Base-by-base conservation (phyloP, 2,888 invertebrate genomes). In the Coelinius sp. region DNA sequence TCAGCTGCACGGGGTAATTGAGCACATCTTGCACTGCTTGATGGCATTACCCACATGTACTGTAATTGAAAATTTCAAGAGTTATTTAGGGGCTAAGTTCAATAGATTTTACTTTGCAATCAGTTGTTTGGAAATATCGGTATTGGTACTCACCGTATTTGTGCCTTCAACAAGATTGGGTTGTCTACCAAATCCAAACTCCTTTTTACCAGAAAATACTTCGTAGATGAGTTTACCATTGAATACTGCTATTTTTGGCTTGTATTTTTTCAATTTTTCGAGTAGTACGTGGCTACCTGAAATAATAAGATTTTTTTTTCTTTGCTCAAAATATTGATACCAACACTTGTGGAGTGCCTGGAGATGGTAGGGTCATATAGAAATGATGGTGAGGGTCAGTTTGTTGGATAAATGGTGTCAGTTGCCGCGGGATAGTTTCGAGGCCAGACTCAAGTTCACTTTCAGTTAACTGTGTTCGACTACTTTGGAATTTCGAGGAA, bases 1-100 rank as follows among this genome's bases (percentile, higher is more conserved):
- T 99, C 98, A 0, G 97, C 95, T 20, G 98, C 97, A 80, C 98
- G 92, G n/a, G 98, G 98, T 80, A 98, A 90, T 88, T 98, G 98
- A 44, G 98, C 97, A 90, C 97, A 98, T 67, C 98, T 92, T 64
- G 98, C 98, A 85, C 97, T 97, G 65, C 98, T 98, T 68, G 98
- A 98, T 77, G 98, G 98, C 98, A 98, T 98, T 86, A 99, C 98
- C 96, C 97, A 99, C 91, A 98, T 96, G 88, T 96, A 94, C 97
- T 98, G 91, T 12, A 90, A 90, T 67, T 80, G 74, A 44, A 44
- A 44, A 17, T n/a, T 38, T 8, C n/a, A 24, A 2, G 0, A 53
- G n/a, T n/a, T n/a, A n/a, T n/a, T n/a, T n/a, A n/a, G n/a, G n/a
- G n/a, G n/a, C 31, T 44, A 14, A 59, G 1, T 10, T 24, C 4